Conservation (phyloP, 2,797 vertebrate species). For the Ptychobarbus kaznakovi region DNA sequence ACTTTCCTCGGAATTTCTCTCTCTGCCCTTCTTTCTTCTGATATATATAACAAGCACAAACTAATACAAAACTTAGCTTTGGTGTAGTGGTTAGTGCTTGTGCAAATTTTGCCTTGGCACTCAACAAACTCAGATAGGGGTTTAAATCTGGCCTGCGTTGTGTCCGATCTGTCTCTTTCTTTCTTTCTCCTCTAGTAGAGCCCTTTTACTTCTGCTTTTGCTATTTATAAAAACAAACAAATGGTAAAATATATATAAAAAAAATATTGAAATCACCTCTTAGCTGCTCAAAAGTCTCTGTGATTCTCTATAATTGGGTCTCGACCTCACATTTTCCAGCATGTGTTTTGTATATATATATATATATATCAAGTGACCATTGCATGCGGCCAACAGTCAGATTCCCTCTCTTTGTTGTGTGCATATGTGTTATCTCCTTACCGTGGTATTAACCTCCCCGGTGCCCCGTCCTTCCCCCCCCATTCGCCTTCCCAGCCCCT, state of each 20-base stretch:
- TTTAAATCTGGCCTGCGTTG: neutral
- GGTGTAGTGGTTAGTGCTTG: neutral
- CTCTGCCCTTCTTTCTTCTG: slow-evolving; percentile 60
- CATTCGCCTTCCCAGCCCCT: slow-evolving; percentile 84
- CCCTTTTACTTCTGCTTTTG: neutral
- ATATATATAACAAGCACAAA: slow-evolving; percentile 24
- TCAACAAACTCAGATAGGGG: neutral
- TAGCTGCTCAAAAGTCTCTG: neutral
- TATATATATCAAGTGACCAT: slow-evolving; percentile 35
- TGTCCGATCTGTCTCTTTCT: neutral
- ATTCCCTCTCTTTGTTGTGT: slow-evolving; percentile 40
- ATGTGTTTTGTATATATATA: slow-evolving; percentile 37
- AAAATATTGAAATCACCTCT: neutral
- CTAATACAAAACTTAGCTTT: neutral
- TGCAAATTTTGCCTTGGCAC: neutral
- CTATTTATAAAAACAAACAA: neutral
- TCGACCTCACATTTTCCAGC: neutral
- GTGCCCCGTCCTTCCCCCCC: slow-evolving; percentile 56
- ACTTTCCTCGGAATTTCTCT: slow-evolving; percentile 57
- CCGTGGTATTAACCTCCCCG: slow-evolving; percentile 71
- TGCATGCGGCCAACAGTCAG: slow-evolving; percentile 35
- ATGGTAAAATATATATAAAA: neutral
- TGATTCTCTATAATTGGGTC: neutral
- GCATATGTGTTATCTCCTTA: slow-evolving; percentile 60
- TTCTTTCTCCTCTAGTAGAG: neutral